A percentile compares a stretch with the other conserved stretches of the same genome.
Conservation (phyloP, 64 coral and sea anemone genomes). For the Pachyseris speciosa region DNA sequence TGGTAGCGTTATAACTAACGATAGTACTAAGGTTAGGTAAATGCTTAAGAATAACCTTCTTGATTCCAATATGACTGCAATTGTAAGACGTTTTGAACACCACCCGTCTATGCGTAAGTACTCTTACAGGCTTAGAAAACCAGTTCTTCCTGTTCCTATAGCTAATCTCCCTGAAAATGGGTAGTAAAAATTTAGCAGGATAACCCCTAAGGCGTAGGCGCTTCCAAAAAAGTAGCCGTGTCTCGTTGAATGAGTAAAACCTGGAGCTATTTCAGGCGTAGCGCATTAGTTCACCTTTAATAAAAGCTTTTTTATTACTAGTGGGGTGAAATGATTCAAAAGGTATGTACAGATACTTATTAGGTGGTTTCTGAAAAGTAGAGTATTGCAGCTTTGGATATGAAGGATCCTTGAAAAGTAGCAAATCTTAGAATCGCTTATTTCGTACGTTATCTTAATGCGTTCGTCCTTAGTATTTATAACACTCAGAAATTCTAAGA, state of each 20-base stretch:
- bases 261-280: slow-evolving; percentile 29
- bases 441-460: slow-evolving; percentile 59
- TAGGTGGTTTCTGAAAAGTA: slow-evolving; percentile 5
- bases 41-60: slow-evolving; percentile 47
- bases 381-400: slow-evolving; percentile 6
- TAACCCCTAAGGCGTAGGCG: no score
- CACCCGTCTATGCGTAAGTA: not conserved
- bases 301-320: slow-evolving; percentile 27
- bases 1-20: slow-evolving; percentile 59
- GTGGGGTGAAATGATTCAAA: slow-evolving; percentile 4
- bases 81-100: slow-evolving; percentile 73
- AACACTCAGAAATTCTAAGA: slow-evolving; percentile 10
- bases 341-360: no score
- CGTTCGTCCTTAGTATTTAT: slow-evolving; percentile 36
- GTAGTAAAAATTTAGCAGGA: slow-evolving; percentile 42
- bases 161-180: slow-evolving; percentile 16
- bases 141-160: slow-evolving; percentile 22
- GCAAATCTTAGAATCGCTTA: slow-evolving; percentile 27
- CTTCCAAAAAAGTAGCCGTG: no score
- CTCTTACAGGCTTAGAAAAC: not conserved
- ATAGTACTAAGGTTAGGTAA: slow-evolving; percentile 50
- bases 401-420: slow-evolving; percentile 33
- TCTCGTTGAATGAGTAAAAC: not conserved
- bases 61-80: slow-evolving; percentile 56
- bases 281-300: not conserved